Base-by-base conservation (phyloP, 2,113 vertebrate species). In the Sinocyclocheilus anophthalmus region DNA sequence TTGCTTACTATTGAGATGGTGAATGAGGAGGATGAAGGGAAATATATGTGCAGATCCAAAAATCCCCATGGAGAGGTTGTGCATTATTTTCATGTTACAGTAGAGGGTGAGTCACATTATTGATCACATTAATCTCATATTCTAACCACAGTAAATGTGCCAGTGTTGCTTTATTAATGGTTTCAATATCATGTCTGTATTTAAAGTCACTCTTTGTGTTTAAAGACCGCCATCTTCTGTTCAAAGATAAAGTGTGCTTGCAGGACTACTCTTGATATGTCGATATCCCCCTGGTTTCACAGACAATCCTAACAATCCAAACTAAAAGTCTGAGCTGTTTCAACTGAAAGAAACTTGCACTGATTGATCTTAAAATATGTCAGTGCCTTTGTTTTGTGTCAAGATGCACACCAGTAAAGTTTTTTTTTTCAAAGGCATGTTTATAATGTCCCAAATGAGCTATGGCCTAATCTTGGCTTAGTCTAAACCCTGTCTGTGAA, bases 41-140 rank as follows among this genome's bases (percentile, higher is more conserved):
- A 91, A 0, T 99, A 99, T 90, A 94, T 93, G 83, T 99, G 98
- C 91, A 95, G 89, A 0, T 97, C 97, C 9, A 95, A 80, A 88
- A 99, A 99, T 89, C 3, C 37, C 30, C 85, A 95, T 55, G 97
- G 97, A 81, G 91, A 91, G 65, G 88, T 48, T 2, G 72, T 86
- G 8, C 97, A 98, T 16, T 92, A 95, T 87, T 99, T 98, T 91
- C 93, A 89, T 0, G 95, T 99, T 45, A 93, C 77, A 0, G 94
- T 99, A 4, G 97, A 99, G 96, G 98, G 98, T 99, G 92, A 89
- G 33, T 76, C 37, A 69, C 39, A 59, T 69, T 14, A 20, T 77
- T 24, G 24, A 16, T 79, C 39, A 39, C 4, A 59, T 4, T 65
- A 18, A 53, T 50, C 4, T 33, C 16, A 33, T 53, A 65, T 3